phyloP scores from a whole-genome alignment of 2,797 vertebrate genomes.

The Merluccius polli region DNA sequence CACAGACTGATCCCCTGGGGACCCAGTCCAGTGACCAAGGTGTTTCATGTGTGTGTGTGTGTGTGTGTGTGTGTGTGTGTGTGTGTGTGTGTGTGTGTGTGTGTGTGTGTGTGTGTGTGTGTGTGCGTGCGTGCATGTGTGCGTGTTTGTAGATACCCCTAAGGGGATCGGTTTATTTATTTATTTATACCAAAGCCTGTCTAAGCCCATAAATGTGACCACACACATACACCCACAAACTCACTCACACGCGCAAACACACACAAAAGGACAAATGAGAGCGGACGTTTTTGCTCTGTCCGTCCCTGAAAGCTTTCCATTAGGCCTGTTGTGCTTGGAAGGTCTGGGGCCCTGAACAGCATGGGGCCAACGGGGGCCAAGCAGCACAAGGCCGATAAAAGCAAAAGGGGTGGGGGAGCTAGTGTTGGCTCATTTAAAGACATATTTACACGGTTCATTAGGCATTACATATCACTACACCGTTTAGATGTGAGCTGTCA shows the following conservation, averaged over 20 bases:
- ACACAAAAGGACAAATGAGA: slow-evolving; percentile 78
- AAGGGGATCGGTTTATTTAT: not conserved
- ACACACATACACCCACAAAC: slow-evolving; percentile 17
- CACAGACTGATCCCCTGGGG: slow-evolving; percentile 68
- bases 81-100: not conserved
- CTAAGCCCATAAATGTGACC: not conserved
- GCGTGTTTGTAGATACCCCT: slow-evolving; percentile 35
- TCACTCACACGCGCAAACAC: slow-evolving; percentile 24
- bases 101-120: slow-evolving; percentile 6
- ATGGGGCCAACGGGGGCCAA: slow-evolving; percentile 51
- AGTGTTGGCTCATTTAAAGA: slow-evolving; percentile 68
- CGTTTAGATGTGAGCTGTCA: slow-evolving; percentile 60
- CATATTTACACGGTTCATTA: slow-evolving; percentile 77
- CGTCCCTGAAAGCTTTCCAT: slow-evolving; percentile 97
- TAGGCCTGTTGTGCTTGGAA: slow-evolving; percentile 76
- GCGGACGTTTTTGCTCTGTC: slow-evolving; percentile 74
- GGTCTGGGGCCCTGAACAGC: slow-evolving; percentile 77
- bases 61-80: too few relatives aligned
- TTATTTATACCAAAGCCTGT: not conserved
- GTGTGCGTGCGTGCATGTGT: slow-evolving; percentile 11
- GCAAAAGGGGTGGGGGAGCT: slow-evolving; percentile 34
- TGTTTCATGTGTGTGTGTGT: not conserved
- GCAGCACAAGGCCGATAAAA: slow-evolving; percentile 21
- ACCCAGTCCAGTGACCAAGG: slow-evolving; percentile 30
- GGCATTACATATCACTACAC: slow-evolving; percentile 69